phyloP scores from a whole-genome alignment of 2,888 invertebrate species.

The Orchestes rusci region DNA sequence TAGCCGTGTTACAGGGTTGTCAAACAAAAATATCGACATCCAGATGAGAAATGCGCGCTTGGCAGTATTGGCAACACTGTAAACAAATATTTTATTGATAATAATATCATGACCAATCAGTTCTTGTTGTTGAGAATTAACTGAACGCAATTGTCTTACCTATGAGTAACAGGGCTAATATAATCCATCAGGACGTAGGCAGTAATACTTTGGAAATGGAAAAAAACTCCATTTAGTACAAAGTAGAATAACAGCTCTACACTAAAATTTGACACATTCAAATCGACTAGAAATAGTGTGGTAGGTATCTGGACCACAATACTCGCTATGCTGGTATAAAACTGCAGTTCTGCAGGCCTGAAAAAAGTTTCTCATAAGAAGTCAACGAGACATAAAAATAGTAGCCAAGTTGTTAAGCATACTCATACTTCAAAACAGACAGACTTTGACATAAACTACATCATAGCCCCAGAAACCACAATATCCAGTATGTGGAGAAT shows the following conservation, averaged over 20 bases:
- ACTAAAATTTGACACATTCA: conserved; percentile 48
- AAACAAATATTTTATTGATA: conserved; percentile 26
- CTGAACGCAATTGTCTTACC: conserved; percentile 43
- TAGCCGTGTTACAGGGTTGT: conserved; percentile 64
- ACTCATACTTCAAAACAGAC: too few relatives aligned
- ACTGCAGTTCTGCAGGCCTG: conserved; percentile 71
- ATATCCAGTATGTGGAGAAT: too few relatives aligned
- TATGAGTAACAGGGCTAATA: conserved; percentile 73
- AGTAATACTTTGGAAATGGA: conserved; percentile 74
- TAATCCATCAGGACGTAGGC: conserved; percentile 75
- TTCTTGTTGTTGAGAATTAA: too few relatives aligned
- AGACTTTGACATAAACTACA: too few relatives aligned
- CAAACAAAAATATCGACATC: conserved; percentile 66
- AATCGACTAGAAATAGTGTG: conserved; percentile 59
- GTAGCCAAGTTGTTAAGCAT: too few relatives aligned
- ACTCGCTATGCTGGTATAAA: conserved; percentile 69
- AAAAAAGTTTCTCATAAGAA: too few relatives aligned
- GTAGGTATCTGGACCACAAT: conserved; percentile 66
- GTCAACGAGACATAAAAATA: too few relatives aligned
- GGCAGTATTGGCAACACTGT: conserved; percentile 71
- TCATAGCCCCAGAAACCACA: too few relatives aligned
- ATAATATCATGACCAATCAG: too few relatives aligned
- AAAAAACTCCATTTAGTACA: conserved; percentile 65
- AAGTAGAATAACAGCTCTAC: conserved; percentile 50
- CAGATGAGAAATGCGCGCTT: conserved; percentile 73